phyloP scores from a whole-genome alignment of 2,888 invertebrate genomes.

The Zaprionus obscuricornis region DNA sequence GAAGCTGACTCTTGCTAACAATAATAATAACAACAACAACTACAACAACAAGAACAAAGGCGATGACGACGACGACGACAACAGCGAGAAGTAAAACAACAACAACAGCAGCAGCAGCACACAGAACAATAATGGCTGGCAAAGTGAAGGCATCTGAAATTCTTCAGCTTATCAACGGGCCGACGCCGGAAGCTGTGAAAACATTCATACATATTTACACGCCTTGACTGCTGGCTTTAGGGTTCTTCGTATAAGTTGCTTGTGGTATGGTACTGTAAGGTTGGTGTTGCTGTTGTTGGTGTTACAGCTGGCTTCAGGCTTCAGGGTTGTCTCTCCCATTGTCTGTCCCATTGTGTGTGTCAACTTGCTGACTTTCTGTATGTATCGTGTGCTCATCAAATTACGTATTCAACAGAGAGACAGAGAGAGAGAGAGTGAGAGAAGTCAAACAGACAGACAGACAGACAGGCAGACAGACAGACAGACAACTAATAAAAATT shows the following conservation, averaged over 20 bases:
- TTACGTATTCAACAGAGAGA: slow-evolving; percentile 67
- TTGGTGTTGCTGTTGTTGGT: not conserved
- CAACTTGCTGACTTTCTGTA: slow-evolving; percentile 32
- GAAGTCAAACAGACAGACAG: slow-evolving; percentile 23
- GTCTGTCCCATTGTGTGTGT: slow-evolving; percentile 45
- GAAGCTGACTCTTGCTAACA: slow-evolving; percentile 29
- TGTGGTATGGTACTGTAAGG: not conserved
- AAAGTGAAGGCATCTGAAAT: slow-evolving; percentile 65
- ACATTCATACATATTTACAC: slow-evolving; percentile 73
- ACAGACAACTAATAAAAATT: slow-evolving; percentile 51
- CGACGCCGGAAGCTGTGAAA: slow-evolving; percentile 73
- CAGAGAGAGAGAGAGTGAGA: slow-evolving; percentile 22
- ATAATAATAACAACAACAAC: slow-evolving; percentile 12
- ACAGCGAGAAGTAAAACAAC: not conserved
- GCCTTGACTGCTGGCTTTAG: slow-evolving; percentile 44
- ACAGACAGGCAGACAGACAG: slow-evolving; percentile 23
- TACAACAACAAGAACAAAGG: slow-evolving; percentile 3
- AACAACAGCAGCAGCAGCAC: not conserved
- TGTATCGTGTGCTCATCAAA: slow-evolving; percentile 63
- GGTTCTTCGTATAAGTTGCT: slow-evolving; percentile 10
- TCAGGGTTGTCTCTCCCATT: too few species aligned
- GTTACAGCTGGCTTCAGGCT: slow-evolving; percentile 4
- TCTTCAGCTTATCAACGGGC: slow-evolving; percentile 71
- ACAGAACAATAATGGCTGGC: slow-evolving; percentile 39
- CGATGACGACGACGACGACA: not conserved